Base-by-base conservation (phyloP, 2,797 vertebrate species). In the Adrianichthys oophorus region DNA sequence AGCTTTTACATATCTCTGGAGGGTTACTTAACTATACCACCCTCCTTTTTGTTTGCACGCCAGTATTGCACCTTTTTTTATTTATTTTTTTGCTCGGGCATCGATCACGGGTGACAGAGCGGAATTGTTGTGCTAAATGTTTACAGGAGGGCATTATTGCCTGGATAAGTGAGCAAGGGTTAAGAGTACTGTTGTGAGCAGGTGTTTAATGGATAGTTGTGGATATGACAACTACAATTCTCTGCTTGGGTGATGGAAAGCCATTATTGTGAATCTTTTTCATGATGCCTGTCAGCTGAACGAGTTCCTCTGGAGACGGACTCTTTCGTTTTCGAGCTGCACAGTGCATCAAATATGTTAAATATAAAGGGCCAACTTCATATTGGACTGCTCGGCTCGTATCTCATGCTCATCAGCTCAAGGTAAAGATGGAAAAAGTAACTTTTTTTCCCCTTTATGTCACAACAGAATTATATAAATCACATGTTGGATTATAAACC, bases 1-100 rank as follows among this genome's bases (percentile, higher is more conserved):
- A 68, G 46, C 79, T 90, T 89, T 86, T 85, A 88, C 80, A 90
- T 89, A 89, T 86, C 87, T 92, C 88, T 56, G 65, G 87, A 91
- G 90, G 86, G 86, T 88, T 77, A 76, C 74, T 89, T 87, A 85
- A 80, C 75, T 66, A 68, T 79, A 86, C 78, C 61, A 67, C 70
- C 56, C 68, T 65, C 72, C 68, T 75, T 74, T 86, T 89, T 87
- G 85, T 88, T 83, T 85, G 72, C 76, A 80, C 78, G 85, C 81
- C 86, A 90, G 78, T 86, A 87, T 84, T 72, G 76, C 71, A 60
- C 56, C 81, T 90, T 91, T 37, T 32, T 32, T 37, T 37, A 3
- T 37, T 32, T 32, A 6, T 29, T 37, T 37, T 37, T 12, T 84
- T 72, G 80, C 76, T 62, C 56, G 45, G 32, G 71, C 85, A 90